Evolutionary conservation across 2,113 vertebrate genomes (phyloP).

Genomic region (Hippocampus mohnikei): DNA sequence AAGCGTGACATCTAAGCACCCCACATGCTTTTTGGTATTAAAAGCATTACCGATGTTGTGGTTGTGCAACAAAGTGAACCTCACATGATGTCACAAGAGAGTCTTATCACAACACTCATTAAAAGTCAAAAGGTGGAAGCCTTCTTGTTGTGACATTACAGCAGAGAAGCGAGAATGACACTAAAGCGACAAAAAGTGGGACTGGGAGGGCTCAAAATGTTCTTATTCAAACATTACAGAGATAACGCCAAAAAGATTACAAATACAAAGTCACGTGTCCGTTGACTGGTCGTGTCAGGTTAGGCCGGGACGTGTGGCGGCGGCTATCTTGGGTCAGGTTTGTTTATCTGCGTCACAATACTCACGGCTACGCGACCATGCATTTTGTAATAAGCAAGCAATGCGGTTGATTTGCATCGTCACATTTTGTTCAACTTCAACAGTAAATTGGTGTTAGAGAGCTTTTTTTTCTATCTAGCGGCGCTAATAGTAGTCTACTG

Average conservation of each 20-base stretch:
- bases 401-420: not conserved
- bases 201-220: no score
- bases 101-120: no score
- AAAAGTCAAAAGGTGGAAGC: not conserved
- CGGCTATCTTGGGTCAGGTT: not conserved
- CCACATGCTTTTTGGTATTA: conserved; percentile 2
- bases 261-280: conserved; percentile 15
- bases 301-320: conserved; percentile 14
- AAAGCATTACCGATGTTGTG: conserved; percentile 9
- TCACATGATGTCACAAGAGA: conserved; percentile 4
- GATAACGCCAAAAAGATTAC: not conserved
- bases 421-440: not conserved
- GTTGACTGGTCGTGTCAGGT: conserved; percentile 19
- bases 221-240: no score
- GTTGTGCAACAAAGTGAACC: conserved; percentile 4
- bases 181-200: not conserved
- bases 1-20: no score
- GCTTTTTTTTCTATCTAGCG: conserved; percentile 22
- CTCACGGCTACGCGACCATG: no score
- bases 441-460: not conserved
- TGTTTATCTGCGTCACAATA: not conserved
- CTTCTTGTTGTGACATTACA: not conserved
- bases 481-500: conserved; percentile 24
- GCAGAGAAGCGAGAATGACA: not conserved
- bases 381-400: no score